These are phyloP conservation scores for Trissolcus brochymenae DNA, from an alignment of 2,888 invertebrate genomes.

Conservation along the genomic window DNA sequence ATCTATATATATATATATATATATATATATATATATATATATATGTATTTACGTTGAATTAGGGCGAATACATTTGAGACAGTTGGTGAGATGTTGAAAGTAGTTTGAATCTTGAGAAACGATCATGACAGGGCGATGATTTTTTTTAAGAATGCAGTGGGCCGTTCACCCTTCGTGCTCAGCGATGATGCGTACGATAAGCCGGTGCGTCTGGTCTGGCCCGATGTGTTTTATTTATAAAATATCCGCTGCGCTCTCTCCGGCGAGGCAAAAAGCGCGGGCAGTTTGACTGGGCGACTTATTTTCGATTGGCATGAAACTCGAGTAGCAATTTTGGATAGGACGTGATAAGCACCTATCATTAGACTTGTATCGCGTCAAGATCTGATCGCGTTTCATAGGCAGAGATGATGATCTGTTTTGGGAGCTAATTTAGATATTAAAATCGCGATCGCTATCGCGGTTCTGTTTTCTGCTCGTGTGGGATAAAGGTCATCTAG, in stretches of 20 bases:
- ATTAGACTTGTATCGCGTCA: background rate
- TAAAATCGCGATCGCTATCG: conserved; percentile 14
- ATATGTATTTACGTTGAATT: too few species aligned
- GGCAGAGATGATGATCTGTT: background rate
- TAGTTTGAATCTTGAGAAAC: conserved; percentile 44
- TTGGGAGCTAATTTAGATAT: conserved; percentile 3
- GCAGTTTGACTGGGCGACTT: background rate
- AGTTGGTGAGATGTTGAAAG: conserved; percentile 28
- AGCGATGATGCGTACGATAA: conserved; percentile 57
- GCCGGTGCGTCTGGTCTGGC: conserved; percentile 50
- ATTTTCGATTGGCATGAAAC: background rate
- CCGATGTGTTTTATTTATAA: conserved; percentile 56
- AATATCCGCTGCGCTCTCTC: conserved; percentile 39
- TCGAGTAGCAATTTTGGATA: conserved; percentile 16
- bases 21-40: too few species aligned
- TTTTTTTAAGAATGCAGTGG: conserved; percentile 58
- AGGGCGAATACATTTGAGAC: background rate
- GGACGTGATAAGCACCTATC: background rate
- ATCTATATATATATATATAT: too few species aligned
- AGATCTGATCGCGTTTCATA: conserved; percentile 6
- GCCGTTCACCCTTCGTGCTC: conserved; percentile 55
- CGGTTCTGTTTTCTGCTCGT: conserved; percentile 2
- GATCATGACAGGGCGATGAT: conserved; percentile 43
- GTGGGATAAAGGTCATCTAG: conserved; percentile 14
- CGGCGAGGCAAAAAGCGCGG: conserved; percentile 24